Evolutionary conservation across 2,113 vertebrate species (phyloP), one percentile per base, ranked within the genome.

Genomic region (Prinia subflava): DNA sequence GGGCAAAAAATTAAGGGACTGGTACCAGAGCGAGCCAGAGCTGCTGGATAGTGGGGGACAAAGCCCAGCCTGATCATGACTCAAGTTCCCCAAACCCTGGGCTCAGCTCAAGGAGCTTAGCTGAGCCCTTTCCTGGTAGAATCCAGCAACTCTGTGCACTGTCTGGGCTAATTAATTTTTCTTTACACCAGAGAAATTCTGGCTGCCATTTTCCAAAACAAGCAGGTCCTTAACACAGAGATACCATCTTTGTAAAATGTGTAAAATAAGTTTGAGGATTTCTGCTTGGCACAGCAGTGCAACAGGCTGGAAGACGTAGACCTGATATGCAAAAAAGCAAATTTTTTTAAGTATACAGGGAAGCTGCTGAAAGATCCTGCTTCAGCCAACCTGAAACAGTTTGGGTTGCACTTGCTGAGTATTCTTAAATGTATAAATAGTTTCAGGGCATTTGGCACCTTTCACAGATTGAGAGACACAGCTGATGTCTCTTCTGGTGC

Each of bases 381-480:
- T 93, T 74, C 92, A 90, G 52, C 68, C 91, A 96, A 68, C 56
- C 91, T 93, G 89, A 83, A 89, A 89, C 64, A 81, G 69, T 93
- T 83, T 93, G 59, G 33, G 22, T 92, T 92, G 71, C 68, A 59
- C 71, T 89, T 52, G 41, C 33, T 46, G 74, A 71, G 57, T 75
- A 50, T 35, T 84, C 87, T 81, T 89, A 89, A 88, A 92, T 31
- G 55, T 83, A 90, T 89, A 94, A 92, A 88, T 90, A 95, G 86
- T 96, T 95, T 71, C 80, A 81, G 80, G 94, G 91, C 80, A 84
- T 94, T 95, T 93, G 80, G 91, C 92, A 94, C 39, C 83, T 94
- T 92, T 70, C 86, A 91, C 76, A 89, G 69, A 89, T 62, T 83
- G 88, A 92, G 82, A 94, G 60, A 95, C 83, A 75, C 86, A 77